phyloP scores from a whole-genome alignment of 2,888 invertebrate species.

The Tricholauxania praeusta region DNA sequence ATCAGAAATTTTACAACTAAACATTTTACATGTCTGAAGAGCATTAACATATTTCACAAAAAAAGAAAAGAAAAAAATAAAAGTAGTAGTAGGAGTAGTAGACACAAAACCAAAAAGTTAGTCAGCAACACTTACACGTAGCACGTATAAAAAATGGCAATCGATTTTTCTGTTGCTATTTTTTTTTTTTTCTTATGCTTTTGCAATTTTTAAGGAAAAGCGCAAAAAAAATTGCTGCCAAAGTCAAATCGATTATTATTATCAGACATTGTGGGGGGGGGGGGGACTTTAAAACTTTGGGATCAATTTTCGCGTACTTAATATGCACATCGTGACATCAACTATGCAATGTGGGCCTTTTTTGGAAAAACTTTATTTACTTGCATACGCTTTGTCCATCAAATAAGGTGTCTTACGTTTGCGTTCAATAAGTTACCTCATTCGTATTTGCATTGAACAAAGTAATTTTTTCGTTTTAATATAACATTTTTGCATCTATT shows the following conservation, averaged over 20 bases:
- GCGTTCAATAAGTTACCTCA: too few species aligned
- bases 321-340: too few species aligned
- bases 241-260: conserved; percentile 61
- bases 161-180: conserved; percentile 9
- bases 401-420: too few species aligned
- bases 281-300: neutral
- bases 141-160: conserved; percentile 4
- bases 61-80: neutral
- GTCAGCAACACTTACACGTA: neutral
- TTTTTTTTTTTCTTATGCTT: neutral
- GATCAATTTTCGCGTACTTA: too few species aligned
- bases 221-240: conserved; percentile 44
- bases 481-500: too few species aligned
- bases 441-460: too few species aligned
- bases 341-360: too few species aligned
- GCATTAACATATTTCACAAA: neutral
- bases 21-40: neutral
- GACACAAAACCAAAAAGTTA: neutral
- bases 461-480: too few species aligned
- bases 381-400: too few species aligned
- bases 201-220: neutral
- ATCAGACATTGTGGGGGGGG: conserved; percentile 42
- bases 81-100: neutral
- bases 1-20: neutral
- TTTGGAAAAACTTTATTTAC: too few species aligned